Percentiles rank a stretch among this genome's conserved stretches.
Evolutionary conservation across 2,113 vertebrate genomes (phyloP).

Genomic region (Microcebus jonahi): DNA sequence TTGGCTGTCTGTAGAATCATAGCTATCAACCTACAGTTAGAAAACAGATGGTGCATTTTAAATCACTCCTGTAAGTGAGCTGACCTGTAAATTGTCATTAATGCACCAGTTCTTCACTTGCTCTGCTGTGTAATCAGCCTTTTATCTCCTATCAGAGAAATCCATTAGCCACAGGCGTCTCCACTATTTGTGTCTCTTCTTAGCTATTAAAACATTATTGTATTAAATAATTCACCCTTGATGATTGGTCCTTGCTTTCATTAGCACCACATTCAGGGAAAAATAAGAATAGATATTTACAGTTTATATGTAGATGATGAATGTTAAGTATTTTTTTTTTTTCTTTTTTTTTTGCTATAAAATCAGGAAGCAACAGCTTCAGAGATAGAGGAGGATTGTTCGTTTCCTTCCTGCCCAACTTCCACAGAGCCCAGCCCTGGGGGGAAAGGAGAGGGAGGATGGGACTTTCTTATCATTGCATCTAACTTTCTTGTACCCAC

Average conservation of each 20-base stretch:
- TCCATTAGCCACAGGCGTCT: conserved; percentile 82
- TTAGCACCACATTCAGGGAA: conserved; percentile 59
- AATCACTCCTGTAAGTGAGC: conserved; percentile 77
- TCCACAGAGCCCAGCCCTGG: neutral
- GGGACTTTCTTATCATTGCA: neutral
- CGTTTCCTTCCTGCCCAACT: neutral
- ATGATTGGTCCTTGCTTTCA: conserved; percentile 74
- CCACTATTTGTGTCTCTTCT: conserved; percentile 74
- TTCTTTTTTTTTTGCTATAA: neutral
- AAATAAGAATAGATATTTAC: conserved; percentile 48
- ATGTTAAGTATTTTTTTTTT: neutral
- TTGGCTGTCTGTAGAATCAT: neutral
- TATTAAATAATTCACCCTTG: conserved; percentile 82
- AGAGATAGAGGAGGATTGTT: neutral
- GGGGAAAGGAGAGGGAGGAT: neutral
- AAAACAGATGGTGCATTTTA: conserved; percentile 77
- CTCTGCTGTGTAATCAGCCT: conserved; percentile 72
- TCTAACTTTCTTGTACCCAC: neutral
- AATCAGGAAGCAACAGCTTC: neutral
- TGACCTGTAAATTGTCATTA: conserved; percentile 80
- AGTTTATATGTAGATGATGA: neutral
- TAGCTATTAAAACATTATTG: conserved; percentile 83
- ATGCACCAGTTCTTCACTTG: conserved; percentile 54
- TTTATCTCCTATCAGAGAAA: conserved; percentile 84
- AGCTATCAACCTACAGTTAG: conserved; percentile 71